phyloP scores from a whole-genome alignment of 2,888 invertebrate species.

The Chrysolina oricalcia region DNA sequence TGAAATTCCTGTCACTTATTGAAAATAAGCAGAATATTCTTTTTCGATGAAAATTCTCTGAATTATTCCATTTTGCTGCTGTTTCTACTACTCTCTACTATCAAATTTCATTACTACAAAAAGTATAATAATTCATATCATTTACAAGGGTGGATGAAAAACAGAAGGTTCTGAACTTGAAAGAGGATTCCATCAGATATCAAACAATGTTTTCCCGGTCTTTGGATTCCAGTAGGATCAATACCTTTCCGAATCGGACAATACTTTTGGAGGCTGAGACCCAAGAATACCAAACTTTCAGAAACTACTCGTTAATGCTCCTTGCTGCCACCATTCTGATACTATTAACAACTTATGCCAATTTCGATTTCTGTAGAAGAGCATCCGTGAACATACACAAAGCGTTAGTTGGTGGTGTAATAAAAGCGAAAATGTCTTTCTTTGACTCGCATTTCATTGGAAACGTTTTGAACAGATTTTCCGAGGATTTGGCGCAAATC shows the following conservation, averaged over 20 bases:
- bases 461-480: constrained; percentile 64
- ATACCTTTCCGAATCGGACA: not conserved
- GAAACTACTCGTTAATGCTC: constrained; percentile 47
- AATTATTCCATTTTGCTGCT: too few species aligned
- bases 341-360: constrained; percentile 68
- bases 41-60: too few species aligned
- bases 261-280: constrained; percentile 13
- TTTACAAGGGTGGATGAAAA: constrained; percentile 56
- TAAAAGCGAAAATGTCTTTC: constrained; percentile 62
- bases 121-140: not conserved
- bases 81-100: too few species aligned
- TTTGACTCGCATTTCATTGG: constrained; percentile 64
- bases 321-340: constrained; percentile 40
- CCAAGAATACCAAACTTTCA: constrained; percentile 32
- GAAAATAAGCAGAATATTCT: too few species aligned
- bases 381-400: constrained; percentile 71
- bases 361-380: constrained; percentile 86
- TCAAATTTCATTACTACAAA: too few species aligned
- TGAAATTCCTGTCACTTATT: too few species aligned
- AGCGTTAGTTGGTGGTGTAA: constrained; percentile 57
- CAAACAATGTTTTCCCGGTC: not conserved
- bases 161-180: constrained; percentile 47
- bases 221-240: not conserved
- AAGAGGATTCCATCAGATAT: constrained; percentile 29
- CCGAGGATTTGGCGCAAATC: constrained; percentile 62